Base-by-base conservation (phyloP, 1,140 invertebrate species). In the Bemisia tabaci region DNA sequence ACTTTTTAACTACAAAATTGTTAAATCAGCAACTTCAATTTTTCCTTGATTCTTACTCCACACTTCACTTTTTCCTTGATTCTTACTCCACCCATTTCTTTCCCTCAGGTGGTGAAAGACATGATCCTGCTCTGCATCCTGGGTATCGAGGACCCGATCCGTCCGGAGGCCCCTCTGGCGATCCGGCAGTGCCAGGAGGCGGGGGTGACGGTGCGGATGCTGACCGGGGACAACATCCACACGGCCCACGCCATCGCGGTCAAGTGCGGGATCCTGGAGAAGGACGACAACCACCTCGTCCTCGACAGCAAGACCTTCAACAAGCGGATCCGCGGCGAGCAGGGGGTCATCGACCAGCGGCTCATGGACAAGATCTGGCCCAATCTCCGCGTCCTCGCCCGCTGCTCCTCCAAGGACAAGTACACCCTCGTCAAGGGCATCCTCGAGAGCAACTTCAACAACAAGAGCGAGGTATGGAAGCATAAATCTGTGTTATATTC, bases 221-320 rank as follows among this genome's bases (percentile, higher is more conserved):
- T 99, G 25, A 99, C 97, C 17, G 97, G 97, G 68, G 97, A 99
- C 80, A 99, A 99, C 79, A 88, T 98, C 67, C 98, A 98, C 82
- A 98, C 96, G 59, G 96, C 97, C 26, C 84, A 95, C 62, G 98
- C 96, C 27, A 99, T 99, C 75, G 95, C 97, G 22, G 82, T 89
- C 65, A 97, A 98, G 77, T 99, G 96, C 80, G 96, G 96, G 60
- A 99, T 99, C 72, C 78, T 98, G n/a, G 89, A 88, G 72, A 92
- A 94, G 24, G 90, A 88, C 68, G 94, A 97, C 73, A 94, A 97
- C 76, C 97, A 94, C 77, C 85, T 98, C 24, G 94, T 98, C 62
- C 77, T 98, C 22, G 96, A 98, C 77, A 95, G 96, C 65, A 97
- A 97, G 78, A 95, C 99, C 76, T 99, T 99, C 80, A 99, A 98